Evolutionary conservation across 1,140 invertebrate species (phyloP), one percentile per base, ranked within the genome.

Genomic region (Cylas formicarius): DNA sequence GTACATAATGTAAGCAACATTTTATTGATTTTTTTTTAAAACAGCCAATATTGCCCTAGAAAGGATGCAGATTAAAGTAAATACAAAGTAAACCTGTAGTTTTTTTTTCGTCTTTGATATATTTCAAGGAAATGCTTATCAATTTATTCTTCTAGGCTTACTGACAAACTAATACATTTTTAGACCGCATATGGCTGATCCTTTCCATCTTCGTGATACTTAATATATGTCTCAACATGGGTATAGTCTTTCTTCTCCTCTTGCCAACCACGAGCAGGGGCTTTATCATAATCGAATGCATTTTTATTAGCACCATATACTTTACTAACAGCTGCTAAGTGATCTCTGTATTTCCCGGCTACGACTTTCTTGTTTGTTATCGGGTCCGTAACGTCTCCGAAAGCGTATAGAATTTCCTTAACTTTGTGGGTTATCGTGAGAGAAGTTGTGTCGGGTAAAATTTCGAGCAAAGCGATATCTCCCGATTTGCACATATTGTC

Each of bases 371-470:
- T 88, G 18, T 82, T 81, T 50, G 84, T 86, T 16, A 91, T 66
- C 21, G 88, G 88, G 69, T 89, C 85, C 28, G 76, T 83, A 11
- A 89, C 69, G 69, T 92, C 85, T 49, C 89, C 89, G 50, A 81
- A 68, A 13, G 81, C 81, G 67, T 85, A 86, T 17, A 92, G 73
- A 10, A 90, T 74, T 63, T 89, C 78, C 56, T 84, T 69, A 1
- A 92, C 74, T 67, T 80, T 72, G 55, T 91, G 86, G 5, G 82
- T 81, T 3, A 91, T 85, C 9, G 85, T 64, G 33, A 77, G 77
- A 1, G 85, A 85, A 39, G 88, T 47, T 64, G 79, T 82, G 40
- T 80, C 59, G 8, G 81, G 77, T 19, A 91, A 63, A 49, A 75
- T 71, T 63, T 87, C 71, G 51, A 90, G 80, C 27, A 91, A 66